These are phyloP conservation scores for Pristionchus maxplancki DNA, from an alignment of 2,888 invertebrate species.

Conservation along the genomic window DNA sequence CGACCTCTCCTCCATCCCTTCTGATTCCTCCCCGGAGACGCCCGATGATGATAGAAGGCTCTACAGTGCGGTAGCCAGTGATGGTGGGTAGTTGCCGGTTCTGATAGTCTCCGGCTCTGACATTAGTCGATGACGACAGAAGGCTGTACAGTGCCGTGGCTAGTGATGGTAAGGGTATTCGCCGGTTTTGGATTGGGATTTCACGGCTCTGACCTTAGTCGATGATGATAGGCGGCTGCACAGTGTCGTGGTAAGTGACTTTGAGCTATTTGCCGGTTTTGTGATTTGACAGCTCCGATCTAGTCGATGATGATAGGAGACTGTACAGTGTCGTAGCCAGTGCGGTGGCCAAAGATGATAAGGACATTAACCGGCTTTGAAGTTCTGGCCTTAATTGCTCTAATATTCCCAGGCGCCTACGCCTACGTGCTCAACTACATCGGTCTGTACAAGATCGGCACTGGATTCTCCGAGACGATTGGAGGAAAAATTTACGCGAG, in stretches of 20 bases:
- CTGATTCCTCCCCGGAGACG: constrained; percentile 62
- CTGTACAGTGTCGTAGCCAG: too few species aligned
- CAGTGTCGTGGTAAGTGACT: too few species aligned
- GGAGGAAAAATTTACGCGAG: constrained; percentile 91
- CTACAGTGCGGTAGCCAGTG: constrained; percentile 82
- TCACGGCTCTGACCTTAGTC: neutral
- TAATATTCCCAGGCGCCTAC: constrained; percentile 83
- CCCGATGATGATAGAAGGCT: constrained; percentile 67
- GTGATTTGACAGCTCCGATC: neutral
- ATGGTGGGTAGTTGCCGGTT: constrained; percentile 54
- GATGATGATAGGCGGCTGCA: too few species aligned
- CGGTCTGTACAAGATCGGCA: constrained; percentile 93
- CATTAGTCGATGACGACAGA: constrained; percentile 59
- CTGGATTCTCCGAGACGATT: constrained; percentile 93
- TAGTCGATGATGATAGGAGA: neutral
- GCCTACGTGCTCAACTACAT: constrained; percentile 88
- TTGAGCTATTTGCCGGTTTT: too few species aligned
- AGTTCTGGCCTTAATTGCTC: too few species aligned
- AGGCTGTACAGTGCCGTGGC: constrained; percentile 81
- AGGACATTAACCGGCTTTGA: too few species aligned
- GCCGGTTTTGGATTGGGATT: neutral
- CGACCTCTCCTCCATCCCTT: constrained; percentile 61
- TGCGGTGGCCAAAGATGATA: too few species aligned
- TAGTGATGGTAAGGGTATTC: constrained; percentile 78
- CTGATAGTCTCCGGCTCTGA: neutral